A percentile compares a stretch with the other conserved stretches of the same genome.
phyloP scores from a whole-genome alignment of 1,140 invertebrate genomes.

The Drosophila kohkoa region DNA sequence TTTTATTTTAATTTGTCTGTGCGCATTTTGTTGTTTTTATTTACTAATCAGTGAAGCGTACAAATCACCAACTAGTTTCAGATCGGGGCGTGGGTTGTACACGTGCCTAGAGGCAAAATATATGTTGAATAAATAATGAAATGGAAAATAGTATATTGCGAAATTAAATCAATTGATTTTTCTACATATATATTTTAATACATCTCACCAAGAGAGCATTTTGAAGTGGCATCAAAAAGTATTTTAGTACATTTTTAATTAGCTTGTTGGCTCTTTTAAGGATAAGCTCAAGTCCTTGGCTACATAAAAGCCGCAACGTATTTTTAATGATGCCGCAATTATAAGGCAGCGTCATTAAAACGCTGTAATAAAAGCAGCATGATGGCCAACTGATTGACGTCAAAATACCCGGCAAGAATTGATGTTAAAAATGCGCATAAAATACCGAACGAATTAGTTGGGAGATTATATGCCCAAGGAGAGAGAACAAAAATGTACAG shows the following conservation, averaged over 20 bases:
- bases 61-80: constrained; percentile 10
- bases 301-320: constrained; percentile 26
- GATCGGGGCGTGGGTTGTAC: constrained; percentile 19
- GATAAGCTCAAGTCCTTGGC: constrained; percentile 11
- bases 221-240: background rate
- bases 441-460: too few relatives aligned
- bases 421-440: too few relatives aligned
- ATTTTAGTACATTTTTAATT: constrained; percentile 27
- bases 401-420: constrained; percentile 6
- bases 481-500: background rate
- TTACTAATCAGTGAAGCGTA: constrained; percentile 16
- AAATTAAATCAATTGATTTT: background rate
- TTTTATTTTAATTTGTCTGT: background rate
- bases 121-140: background rate
- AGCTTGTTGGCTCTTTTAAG: constrained; percentile 4
- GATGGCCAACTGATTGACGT: background rate
- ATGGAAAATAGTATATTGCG: too few relatives aligned
- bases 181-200: background rate
- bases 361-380: constrained; percentile 1
- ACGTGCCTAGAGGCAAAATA: constrained; percentile 16
- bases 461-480: too few relatives aligned
- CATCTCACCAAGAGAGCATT: too few relatives aligned
- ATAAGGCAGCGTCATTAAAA: constrained; percentile 20
- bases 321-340: constrained; percentile 33
- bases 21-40: constrained; percentile 5